phyloP scores from a whole-genome alignment of 2,113 vertebrate species.

The Dipodomys stephensi region DNA sequence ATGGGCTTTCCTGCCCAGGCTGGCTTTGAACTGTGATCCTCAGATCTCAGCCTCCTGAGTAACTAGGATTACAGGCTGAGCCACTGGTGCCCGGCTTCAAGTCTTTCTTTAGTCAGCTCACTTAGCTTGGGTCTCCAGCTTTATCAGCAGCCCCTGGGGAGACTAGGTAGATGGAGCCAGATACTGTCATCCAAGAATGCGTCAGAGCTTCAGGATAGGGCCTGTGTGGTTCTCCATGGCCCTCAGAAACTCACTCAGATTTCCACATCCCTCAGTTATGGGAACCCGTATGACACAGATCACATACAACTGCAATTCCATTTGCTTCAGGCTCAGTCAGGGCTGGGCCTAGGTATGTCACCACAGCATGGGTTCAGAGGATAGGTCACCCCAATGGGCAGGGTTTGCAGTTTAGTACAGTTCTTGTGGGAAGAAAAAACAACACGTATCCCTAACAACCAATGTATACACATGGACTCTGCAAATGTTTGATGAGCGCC shows the following conservation, averaged over 20 bases:
- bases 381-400: not conserved
- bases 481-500: conserved; percentile 22
- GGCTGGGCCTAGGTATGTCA: not conserved
- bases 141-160: not conserved
- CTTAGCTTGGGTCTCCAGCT: not conserved
- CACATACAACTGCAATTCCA: not conserved
- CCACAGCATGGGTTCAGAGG: not conserved
- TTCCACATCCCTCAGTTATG: not conserved
- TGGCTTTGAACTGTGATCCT: too few species aligned
- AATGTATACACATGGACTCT: not conserved
- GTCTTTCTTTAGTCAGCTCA: not conserved
- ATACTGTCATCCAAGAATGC: not conserved
- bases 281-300: not conserved
- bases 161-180: not conserved
- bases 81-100: too few species aligned
- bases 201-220: not conserved
- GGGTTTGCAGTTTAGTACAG: not conserved
- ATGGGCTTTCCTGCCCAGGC: too few species aligned
- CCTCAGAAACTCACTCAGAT: not conserved
- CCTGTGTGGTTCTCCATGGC: not conserved
- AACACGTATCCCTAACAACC: not conserved
- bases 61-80: too few species aligned
- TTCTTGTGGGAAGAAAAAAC: conserved; percentile 32
- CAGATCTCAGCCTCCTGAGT: too few species aligned
- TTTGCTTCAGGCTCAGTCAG: not conserved